Evolutionary conservation across 2,113 vertebrate genomes (phyloP), one percentile per base, ranked within the genome.

Genomic region (Podarcis muralis): DNA sequence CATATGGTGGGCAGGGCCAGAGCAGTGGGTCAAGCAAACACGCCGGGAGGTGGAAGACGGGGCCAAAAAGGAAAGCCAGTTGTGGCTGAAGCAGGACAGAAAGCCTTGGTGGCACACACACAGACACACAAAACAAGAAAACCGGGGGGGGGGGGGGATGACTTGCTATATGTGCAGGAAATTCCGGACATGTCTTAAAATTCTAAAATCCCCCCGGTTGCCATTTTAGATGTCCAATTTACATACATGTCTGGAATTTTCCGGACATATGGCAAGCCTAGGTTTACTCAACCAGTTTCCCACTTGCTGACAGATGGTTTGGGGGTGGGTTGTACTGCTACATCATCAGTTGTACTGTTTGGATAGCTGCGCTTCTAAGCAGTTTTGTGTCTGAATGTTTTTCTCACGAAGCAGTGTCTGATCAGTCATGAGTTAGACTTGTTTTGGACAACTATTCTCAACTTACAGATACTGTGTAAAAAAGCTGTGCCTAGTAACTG

Each of bases 1-100:
- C 9, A 53, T 53, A 53, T 53, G 48, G 48, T 2, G 2, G 48
- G 48, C 2, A 11, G 48, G 9, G 48, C 48, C 48, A 53, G 48
- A 53, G 48, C 48, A 1, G 48, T 48, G 9, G 11, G 9, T 48
- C 1, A 48, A 48, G 48, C 48, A 48, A 11, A 48, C 48, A 48
- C 9, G 9, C 48, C 0, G 1, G 2, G 48, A 48, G 9, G 48
- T 0, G 1, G 9, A 48, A 11, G 48, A 48, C 0, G 2, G 48
- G 48, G 48, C 48, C 48, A 11, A 53, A 53, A 53, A 53, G 48
- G 11, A 53, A 53, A 12, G 48, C 48, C 48, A 53, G 3, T 9
- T 2, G 48, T 12, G 48, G 48, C 48, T 12, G 48, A 53, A 53
- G 48, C 48, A 53, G 48, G 9, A 53, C 11, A 53, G 48, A 12